Evolutionary conservation across 2,888 invertebrate genomes (phyloP).

Genomic region (Papilio demoleus): DNA sequence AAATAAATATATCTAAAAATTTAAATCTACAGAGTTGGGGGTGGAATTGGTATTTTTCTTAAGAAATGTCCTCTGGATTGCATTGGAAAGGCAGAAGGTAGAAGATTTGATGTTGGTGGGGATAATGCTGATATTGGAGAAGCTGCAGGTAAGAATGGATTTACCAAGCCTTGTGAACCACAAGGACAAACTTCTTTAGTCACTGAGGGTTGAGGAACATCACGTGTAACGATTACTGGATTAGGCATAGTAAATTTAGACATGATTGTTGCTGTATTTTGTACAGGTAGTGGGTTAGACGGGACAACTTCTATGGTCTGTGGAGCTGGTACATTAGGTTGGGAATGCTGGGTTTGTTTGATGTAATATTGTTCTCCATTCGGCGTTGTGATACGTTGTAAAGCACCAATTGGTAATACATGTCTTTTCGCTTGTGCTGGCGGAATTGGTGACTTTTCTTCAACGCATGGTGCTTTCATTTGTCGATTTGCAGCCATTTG

Average conservation of each 20-base stretch:
- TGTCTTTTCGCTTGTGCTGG: slow-evolving; percentile 7
- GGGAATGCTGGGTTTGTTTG: slow-evolving; percentile 21
- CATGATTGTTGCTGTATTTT: slow-evolving; percentile 7
- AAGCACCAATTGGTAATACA: slow-evolving; percentile 15
- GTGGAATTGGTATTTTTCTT: slow-evolving; percentile 65
- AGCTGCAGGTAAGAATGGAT: slow-evolving; percentile 58
- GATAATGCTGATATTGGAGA: slow-evolving; percentile 57
- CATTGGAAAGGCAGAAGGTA: slow-evolving; percentile 54
- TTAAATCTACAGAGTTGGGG: slow-evolving; percentile 54
- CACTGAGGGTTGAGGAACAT: slow-evolving; percentile 38
- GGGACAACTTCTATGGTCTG: slow-evolving; percentile 19
- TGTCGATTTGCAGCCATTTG: slow-evolving; percentile 42
- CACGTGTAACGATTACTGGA: slow-evolving; percentile 29
- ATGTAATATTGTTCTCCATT: slow-evolving; percentile 1
- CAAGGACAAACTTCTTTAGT: slow-evolving; percentile 40
- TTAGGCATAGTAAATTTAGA: slow-evolving; percentile 20
- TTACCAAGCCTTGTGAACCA: slow-evolving; percentile 46
- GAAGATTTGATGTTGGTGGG: slow-evolving; percentile 49
- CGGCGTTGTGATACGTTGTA: not conserved
- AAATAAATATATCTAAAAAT: slow-evolving; percentile 31
- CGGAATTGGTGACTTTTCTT: slow-evolving; percentile 40
- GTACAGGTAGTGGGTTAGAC: slow-evolving; percentile 7
- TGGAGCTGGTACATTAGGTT: slow-evolving; percentile 1
- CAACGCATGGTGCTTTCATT: slow-evolving; percentile 28
- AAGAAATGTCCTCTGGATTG: slow-evolving; percentile 60